Conservation (phyloP, 2,888 invertebrate genomes). For the Acronicta leporina region DNA sequence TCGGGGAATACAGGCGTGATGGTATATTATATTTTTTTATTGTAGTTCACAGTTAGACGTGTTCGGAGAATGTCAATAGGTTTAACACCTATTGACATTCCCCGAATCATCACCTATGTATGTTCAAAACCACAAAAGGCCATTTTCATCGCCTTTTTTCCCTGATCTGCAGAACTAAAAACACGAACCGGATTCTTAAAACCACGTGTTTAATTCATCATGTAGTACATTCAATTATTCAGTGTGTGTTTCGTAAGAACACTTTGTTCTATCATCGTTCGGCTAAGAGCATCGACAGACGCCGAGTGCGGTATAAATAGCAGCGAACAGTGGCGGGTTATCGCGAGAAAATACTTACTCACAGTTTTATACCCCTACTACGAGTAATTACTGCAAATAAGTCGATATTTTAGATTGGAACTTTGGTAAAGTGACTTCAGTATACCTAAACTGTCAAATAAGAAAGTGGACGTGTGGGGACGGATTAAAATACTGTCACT, state of each 20-base stretch:
- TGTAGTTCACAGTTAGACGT: no score
- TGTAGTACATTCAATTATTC: conserved; percentile 39
- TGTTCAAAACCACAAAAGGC: no score
- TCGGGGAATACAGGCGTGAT: no score
- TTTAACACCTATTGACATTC: no score
- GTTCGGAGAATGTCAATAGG: no score
- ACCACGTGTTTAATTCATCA: conserved; percentile 19
- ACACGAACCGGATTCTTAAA: neutral
- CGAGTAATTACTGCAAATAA: neutral
- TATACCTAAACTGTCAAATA: no score
- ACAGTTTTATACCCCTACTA: conserved; percentile 45
- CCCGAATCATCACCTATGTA: no score
- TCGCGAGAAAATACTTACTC: conserved; percentile 59
- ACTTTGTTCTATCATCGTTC: conserved; percentile 56
- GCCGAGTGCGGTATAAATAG: conserved; percentile 55
- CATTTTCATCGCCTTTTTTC: neutral
- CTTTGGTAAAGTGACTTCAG: no score
- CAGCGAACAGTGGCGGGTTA: conserved; percentile 55
- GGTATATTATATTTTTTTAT: no score
- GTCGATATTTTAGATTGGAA: no score
- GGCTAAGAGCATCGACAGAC: conserved; percentile 57
- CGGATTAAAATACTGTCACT: no score
- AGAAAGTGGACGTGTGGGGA: no score
- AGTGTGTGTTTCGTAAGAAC: conserved; percentile 53
- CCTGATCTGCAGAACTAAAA: conserved; percentile 15